phyloP scores from a whole-genome alignment of 2,797 vertebrate species.

The Onychomys torridus region DNA sequence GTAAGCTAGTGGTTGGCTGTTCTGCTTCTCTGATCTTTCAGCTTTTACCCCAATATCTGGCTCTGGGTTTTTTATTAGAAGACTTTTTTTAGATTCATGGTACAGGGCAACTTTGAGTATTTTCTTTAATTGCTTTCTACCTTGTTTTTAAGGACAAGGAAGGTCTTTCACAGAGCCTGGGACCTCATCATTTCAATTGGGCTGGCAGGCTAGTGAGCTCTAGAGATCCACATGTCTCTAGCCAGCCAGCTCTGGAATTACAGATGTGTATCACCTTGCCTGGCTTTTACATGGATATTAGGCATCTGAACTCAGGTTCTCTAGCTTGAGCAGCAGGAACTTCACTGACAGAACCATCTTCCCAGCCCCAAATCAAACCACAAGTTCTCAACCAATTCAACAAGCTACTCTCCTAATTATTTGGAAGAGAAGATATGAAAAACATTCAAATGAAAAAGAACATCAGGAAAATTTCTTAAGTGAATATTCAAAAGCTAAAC shows the following conservation, averaged over 20 bases:
- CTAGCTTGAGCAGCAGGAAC: background rate
- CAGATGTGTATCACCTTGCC: too few relatives aligned
- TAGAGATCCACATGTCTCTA: background rate
- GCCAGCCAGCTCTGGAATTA: background rate
- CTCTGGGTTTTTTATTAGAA: too few relatives aligned
- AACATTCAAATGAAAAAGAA: conserved; percentile 39
- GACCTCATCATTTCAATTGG: background rate
- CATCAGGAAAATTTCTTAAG: background rate
- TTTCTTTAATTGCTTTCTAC: background rate
- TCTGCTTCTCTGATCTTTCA: too few relatives aligned
- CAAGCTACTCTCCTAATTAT: conserved; percentile 24
- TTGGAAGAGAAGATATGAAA: conserved; percentile 23
- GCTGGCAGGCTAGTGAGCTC: background rate
- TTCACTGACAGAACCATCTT: background rate
- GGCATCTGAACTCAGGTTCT: background rate
- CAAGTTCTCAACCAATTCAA: conserved; percentile 23
- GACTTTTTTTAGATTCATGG: too few relatives aligned
- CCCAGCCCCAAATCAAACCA: background rate
- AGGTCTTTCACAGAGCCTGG: background rate
- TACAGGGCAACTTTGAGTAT: background rate
- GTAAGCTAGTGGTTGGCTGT: too few relatives aligned
- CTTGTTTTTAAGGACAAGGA: background rate
- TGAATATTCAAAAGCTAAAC: background rate
- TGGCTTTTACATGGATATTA: background rate
- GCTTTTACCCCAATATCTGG: too few relatives aligned